phyloP scores from a whole-genome alignment of 2,113 vertebrate species.

The Salvelinus alpinus region DNA sequence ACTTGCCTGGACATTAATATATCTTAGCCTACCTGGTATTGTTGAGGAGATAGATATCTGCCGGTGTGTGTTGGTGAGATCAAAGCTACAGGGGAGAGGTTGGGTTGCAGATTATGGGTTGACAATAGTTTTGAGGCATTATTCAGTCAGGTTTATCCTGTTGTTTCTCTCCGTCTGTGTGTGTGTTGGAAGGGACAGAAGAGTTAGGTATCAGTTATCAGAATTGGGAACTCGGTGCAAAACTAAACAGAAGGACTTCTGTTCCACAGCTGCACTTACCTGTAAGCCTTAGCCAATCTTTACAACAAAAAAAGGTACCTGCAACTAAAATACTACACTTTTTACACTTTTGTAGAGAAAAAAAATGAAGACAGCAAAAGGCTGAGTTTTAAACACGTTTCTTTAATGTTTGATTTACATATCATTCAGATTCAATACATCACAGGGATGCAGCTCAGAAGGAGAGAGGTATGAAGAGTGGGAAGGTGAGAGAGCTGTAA shows the following conservation, averaged over 20 bases:
- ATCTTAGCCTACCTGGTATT: no score
- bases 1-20: no score
- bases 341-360: neutral
- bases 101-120: neutral
- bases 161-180: neutral
- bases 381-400: constrained; percentile 46
- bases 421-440: constrained; percentile 60
- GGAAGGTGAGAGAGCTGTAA: neutral
- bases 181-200: neutral
- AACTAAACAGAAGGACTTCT: neutral
- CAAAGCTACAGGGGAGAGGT: neutral
- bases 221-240: neutral
- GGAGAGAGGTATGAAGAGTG: constrained; percentile 19
- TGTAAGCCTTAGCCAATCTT: neutral
- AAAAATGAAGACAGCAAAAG: neutral
- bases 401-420: constrained; percentile 68
- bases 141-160: neutral
- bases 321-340: neutral
- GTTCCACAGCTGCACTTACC: neutral
- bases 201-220: neutral
- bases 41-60: neutral
- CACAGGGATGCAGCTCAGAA: constrained; percentile 58
- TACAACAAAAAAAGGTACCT: neutral
- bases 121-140: neutral
- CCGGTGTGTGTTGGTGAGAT: neutral